Evolutionary conservation across 2,797 vertebrate genomes (phyloP).

Genomic region (Antennarius maculatus): DNA sequence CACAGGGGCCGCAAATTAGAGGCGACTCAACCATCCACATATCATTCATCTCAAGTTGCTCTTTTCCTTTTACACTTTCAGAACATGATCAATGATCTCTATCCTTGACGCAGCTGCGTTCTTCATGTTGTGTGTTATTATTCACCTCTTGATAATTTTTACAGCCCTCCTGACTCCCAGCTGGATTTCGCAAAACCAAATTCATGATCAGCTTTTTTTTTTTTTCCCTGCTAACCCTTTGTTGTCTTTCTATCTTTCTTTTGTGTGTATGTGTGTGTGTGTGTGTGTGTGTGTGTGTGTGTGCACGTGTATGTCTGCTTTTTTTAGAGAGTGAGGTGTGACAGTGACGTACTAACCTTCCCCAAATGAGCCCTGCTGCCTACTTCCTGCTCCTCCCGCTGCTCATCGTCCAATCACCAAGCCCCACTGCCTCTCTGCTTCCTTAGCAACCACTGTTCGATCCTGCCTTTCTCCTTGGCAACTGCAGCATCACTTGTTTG

Average conservation of each 20-base stretch:
- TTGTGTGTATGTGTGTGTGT: background rate
- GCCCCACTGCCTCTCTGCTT: constrained; percentile 56
- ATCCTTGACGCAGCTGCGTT: background rate
- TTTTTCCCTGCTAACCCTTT: constrained; percentile 42
- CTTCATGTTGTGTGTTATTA: constrained; percentile 17
- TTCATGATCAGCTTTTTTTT: constrained; percentile 4
- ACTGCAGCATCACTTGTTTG: constrained; percentile 49
- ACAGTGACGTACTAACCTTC: constrained; percentile 72
- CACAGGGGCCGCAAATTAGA: background rate
- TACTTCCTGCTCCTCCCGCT: constrained; percentile 51
- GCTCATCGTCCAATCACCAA: constrained; percentile 62
- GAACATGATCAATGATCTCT: background rate
- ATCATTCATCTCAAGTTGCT: background rate
- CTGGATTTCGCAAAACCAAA: constrained; percentile 10
- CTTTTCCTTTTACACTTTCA: background rate
- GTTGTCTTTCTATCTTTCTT: constrained; percentile 30
- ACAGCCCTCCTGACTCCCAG: constrained; percentile 28
- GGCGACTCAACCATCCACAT: background rate
- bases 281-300: constrained; percentile 26
- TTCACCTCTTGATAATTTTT: constrained; percentile 21
- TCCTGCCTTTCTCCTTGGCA: constrained; percentile 52
- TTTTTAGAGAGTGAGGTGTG: constrained; percentile 81
- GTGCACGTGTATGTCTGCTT: constrained; percentile 44
- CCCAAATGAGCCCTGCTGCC: constrained; percentile 41
- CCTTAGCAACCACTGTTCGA: constrained; percentile 56